These are phyloP conservation scores for Oxyscelio sp. DNA, from an alignment of 2,888 invertebrate species.

Conservation along the genomic window DNA sequence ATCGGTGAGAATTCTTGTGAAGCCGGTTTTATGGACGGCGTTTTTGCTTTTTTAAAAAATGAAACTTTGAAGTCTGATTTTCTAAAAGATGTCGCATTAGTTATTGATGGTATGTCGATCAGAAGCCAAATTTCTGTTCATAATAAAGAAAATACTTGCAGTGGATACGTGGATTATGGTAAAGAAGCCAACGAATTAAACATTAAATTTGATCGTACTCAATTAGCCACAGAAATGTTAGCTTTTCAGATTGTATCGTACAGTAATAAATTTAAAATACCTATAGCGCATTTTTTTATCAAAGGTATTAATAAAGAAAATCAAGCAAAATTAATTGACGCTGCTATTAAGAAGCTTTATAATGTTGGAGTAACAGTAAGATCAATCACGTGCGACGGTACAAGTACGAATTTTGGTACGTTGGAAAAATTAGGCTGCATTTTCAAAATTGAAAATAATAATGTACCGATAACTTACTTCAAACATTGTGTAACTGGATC, in stretches of 20 bases:
- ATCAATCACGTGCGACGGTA: slow-evolving; percentile 26
- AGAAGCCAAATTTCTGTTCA: slow-evolving; percentile 16
- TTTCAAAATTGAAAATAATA: slow-evolving; percentile 3
- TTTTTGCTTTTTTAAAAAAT: slow-evolving; percentile 4
- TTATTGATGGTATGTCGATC: slow-evolving; percentile 22
- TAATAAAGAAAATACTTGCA: slow-evolving; percentile 2
- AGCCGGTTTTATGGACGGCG: background rate
- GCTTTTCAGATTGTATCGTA: slow-evolving; percentile 19
- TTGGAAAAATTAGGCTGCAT: slow-evolving; percentile 20
- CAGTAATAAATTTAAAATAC: slow-evolving; percentile 30
- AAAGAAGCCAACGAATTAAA: slow-evolving; percentile 13
- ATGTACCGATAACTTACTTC: background rate
- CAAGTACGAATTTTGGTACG: slow-evolving; percentile 6
- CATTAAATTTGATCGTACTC: background rate
- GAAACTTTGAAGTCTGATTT: background rate
- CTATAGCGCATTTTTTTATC: slow-evolving; percentile 27
- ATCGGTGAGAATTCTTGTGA: slow-evolving; percentile 3
- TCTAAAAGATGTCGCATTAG: slow-evolving; percentile 2
- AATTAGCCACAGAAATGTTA: slow-evolving; percentile 26
- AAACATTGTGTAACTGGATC: background rate
- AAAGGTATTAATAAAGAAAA: slow-evolving; percentile 18
- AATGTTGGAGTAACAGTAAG: slow-evolving; percentile 22
- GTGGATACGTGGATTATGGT: slow-evolving; percentile 23
- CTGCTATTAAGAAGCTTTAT: slow-evolving; percentile 22
- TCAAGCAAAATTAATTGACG: slow-evolving; percentile 8